Base-by-base conservation (phyloP, 2,888 invertebrate genomes). In the Plebejus anna region DNA sequence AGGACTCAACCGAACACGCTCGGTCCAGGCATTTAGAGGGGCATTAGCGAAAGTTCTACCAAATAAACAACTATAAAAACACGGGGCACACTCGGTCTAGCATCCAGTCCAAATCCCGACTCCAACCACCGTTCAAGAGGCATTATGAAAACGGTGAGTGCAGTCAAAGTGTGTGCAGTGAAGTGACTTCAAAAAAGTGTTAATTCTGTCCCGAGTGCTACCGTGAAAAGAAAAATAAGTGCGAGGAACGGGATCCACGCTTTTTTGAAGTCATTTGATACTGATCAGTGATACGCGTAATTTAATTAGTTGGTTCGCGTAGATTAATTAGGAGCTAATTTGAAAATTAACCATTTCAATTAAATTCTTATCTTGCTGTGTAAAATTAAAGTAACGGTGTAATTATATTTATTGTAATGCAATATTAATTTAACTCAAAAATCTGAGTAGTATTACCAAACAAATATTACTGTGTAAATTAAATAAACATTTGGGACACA, bases 51-150 rank as follows among this genome's bases (percentile, higher is more conserved):
- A 94, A 94, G 93, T 93, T 86, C 87, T 85, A 85, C 90, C 89
- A 89, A 91, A 92, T 90, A 92, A 89, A 89, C 90, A 91, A 89
- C 90, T 94, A 94, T 94, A 94, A 91, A 94, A 90, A 91, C 92
- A 86, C 90, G 88, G 87, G 86, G 85, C 91, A 85, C 89, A 81
- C 84, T 82, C 82, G 83, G 81, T 81, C 84, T 82, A 82, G 87
- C 88, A 94, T 93, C 94, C 93, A 94, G 94, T 94, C 87, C 90
- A 86, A 88, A 86, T 92, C 93, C 94, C 89, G 90, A 87, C 90
- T 85, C 86, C 89, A 88, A 88, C 88, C 90, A 91, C 88, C 89
- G 86, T 88, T 85, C 89, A 87, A 90, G 92, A 92, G 91, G 90
- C 92, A 92, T 85, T 82, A 93, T 93, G 93, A 93, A 88, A 89